Evolutionary conservation across 2,113 vertebrate genomes (phyloP).

Genomic region (Lamprotornis superbus): DNA sequence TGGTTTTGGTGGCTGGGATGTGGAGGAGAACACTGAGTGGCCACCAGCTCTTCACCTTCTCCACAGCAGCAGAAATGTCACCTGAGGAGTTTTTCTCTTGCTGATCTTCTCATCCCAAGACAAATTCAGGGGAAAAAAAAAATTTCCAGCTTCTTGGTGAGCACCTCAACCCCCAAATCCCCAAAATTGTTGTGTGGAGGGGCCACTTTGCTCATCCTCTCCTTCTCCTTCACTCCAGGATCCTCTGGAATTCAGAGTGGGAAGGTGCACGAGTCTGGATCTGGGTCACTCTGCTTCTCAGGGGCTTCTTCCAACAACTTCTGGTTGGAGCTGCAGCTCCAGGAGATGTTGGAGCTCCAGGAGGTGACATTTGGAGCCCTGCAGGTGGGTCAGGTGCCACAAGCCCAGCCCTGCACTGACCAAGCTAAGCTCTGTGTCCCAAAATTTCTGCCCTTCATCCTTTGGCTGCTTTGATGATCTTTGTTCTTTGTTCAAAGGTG

Average conservation of each 20-base stretch:
- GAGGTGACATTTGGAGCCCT: fast-evolving
- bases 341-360: not conserved
- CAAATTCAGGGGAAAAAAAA: not conserved
- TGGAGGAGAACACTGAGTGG: not conserved
- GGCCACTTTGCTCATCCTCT: not conserved
- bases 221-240: not conserved
- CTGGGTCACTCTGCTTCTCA: fast-evolving
- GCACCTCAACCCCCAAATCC: not conserved
- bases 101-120: not conserved
- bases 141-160: not conserved
- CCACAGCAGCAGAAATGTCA: fast-evolving
- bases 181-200: fast-evolving
- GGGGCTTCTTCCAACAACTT: not conserved
- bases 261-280: fast-evolving
- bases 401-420: not conserved
- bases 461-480: not conserved
- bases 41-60: not conserved
- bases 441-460: fast-evolving
- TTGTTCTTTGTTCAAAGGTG: not conserved
- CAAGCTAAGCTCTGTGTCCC: not conserved
- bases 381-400: not conserved
- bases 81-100: not conserved
- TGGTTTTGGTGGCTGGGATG: too few relatives aligned
- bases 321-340: not conserved
- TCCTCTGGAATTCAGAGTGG: not conserved